Evolutionary conservation across 2,888 invertebrate genomes (phyloP), one percentile per base, ranked within the genome.

Genomic region (Rhamphomyia laevipes): DNA sequence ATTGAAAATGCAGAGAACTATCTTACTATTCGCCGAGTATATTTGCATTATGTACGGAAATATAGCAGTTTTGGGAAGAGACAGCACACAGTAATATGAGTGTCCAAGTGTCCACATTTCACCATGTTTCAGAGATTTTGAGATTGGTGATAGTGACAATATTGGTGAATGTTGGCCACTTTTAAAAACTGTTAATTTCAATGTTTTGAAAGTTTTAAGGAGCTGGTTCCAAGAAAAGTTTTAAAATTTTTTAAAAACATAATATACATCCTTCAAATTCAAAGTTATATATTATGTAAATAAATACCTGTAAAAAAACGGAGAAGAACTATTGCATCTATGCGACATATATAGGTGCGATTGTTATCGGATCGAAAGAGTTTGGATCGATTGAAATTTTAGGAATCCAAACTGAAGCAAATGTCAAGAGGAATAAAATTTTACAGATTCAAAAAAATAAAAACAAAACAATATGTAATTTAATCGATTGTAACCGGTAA

Each of bases 41-140:
- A 97, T 72, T 80, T 99, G 53, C 99, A 99, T 72, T 99, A 94
- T 71, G 86, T 99, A 56, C 81, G 86, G 60, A 99, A 99, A 73
- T 99, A 99, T 77, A 96, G 94, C 72, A 81, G 99, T 68, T 99
- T 97, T 68, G 99, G 99, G 75, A 99, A 99, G 74, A 81, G 99
- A 61, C n/a, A n/a, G n/a, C n/a, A n/a, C 99, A 99, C 77, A 86
- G 89, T 66, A 99, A 99, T 71, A 92, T 99, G 87, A 93, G 96
- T 57, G 99, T 96, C n/a, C n/a, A n/a, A n/a, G n/a, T n/a, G n/a
- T n/a, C 1, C 99, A 99, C 74, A 78, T 95, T 56, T 96, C 96
- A 46, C 99, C 99, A 33, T 91, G 90, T 71, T 99, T 99, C 78
- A 99, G 97, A 73, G 99, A 99, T 74, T 93, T 96, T 52, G 85